Evolutionary conservation across 2,797 vertebrate genomes (phyloP).

Genomic region (Tinamus major): DNA sequence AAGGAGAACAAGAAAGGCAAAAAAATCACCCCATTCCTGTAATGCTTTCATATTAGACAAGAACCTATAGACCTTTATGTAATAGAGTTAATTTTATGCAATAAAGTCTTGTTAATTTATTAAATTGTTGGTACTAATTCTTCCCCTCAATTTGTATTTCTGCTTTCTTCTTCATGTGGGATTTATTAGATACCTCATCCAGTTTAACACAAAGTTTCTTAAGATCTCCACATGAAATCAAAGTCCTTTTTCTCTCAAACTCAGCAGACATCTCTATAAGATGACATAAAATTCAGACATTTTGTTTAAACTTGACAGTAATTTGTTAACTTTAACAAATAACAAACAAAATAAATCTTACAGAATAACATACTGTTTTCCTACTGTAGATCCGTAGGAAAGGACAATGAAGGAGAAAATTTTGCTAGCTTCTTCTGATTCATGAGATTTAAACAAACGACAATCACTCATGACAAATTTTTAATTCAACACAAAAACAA

Average conservation of each 20-base stretch:
- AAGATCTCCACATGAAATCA: not conserved
- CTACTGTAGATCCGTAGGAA: not conserved
- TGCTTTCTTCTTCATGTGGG: not conserved
- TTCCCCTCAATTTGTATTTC: not conserved
- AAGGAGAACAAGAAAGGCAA: not conserved
- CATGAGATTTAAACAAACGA: not conserved
- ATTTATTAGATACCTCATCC: not conserved
- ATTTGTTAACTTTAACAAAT: not conserved
- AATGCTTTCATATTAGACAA: not conserved
- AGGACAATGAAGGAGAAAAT: not conserved
- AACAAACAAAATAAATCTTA: not conserved
- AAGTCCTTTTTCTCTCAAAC: not conserved
- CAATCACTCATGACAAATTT: not conserved
- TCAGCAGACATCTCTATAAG: not conserved
- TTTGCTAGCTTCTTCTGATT: not conserved
- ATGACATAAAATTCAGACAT: not conserved
- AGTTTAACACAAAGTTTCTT: not conserved
- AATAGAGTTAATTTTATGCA: not conserved
- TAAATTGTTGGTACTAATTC: fast-evolving
- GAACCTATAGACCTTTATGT: not conserved
- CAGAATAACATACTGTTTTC: not conserved
- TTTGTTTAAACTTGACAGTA: not conserved
- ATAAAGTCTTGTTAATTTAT: not conserved
- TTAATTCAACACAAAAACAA: not conserved
- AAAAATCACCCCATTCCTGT: fast-evolving